Evolutionary conservation across 2,113 vertebrate species (phyloP), one percentile per base, ranked within the genome.

Genomic region (Stegastes partitus): DNA sequence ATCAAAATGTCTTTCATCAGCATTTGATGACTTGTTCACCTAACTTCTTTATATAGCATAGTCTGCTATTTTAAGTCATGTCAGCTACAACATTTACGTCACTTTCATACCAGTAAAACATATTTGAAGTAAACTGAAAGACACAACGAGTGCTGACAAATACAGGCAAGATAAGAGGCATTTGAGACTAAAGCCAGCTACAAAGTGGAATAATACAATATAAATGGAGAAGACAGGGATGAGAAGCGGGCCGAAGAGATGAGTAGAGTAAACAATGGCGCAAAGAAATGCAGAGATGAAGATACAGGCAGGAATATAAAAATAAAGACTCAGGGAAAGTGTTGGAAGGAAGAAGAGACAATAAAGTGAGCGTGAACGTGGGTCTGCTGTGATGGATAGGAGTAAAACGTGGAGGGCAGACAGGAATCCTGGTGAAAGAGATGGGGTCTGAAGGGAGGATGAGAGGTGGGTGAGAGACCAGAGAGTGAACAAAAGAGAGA

Each of bases 181-280:
- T 66, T 74, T 68, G 42, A n/a, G 64, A 77, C 65, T 63, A 69
- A 57, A 81, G 9, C 31, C 63, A 72, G 68, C 67, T 57, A 61
- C 44, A 71, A 62, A 73, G 54, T 22, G 61, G 8, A 34, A 64
- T 56, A 74, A 71, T 74, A 0, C 19, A 53, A 28, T 26, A 23
- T 57, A 72, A 81, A 74, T 61, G 54, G 25, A 71, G n/a, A 44
- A 62, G 53, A 63, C 12, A 70, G 56, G 59, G 31, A 42, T n/a
- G 11, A 64, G 61, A 76, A 74, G 23, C 34, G 21, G n/a, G 59
- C 0, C 19, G 61, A 45, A 68, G 44, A 51, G 58, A 21, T 12
- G 5, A 34, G 45, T 3, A 45, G 26, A 26, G 10, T 71, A 55
- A 55, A 53, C 50, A 19, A 74, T 14, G 18, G n/a, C 47, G 49